Base-by-base conservation (phyloP, 2,797 vertebrate species). In the Enteromius argenteus region DNA sequence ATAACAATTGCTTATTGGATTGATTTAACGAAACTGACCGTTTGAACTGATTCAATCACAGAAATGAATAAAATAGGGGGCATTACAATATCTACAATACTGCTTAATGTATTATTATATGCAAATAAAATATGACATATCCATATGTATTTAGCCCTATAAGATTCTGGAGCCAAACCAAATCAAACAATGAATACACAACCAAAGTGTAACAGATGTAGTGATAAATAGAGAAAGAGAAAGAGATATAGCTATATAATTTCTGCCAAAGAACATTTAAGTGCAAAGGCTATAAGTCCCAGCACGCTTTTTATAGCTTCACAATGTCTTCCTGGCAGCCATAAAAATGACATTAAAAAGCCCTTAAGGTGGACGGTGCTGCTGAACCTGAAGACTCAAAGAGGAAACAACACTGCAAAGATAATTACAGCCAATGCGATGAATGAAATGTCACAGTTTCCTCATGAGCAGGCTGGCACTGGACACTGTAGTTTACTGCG, bases 361-460 rank as follows among this genome's bases (percentile, higher is more conserved):
- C 64, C 73, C 30, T 76, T 46, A 85, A 81, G 72, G 72, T 81
- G 62, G 64, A 68, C 42, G 19, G 9, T 44, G 73, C 23, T 46
- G 62, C 66, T 83, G 76, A 72, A 79, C 76, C 77, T 49, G 67
- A 79, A 74, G 42, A 49, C 30, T 35, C 46, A 53, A 74, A 66
- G 13, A 76, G 39, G 19, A 62, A 46, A 66, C 42, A 62, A 66
- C 1, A 21, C 10, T 30, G 72, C 64, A 68, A 77, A 77, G 23
- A 67, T 77, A 68, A 83, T 83, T 68, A 83, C 62, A 68, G 35
- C 8, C 62, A 42, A 27, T 67, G 42, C 49, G 75, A 85, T 67
- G 74, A 85, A 83, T 83, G 44, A 87, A 87, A 87, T 23, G 23
- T 60, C 84, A 72, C 39, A 49, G 77, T 81, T 76, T 67, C 39